Conservation (phyloP, 2,888 invertebrate genomes). For the Nipponacmea schrenckii region DNA sequence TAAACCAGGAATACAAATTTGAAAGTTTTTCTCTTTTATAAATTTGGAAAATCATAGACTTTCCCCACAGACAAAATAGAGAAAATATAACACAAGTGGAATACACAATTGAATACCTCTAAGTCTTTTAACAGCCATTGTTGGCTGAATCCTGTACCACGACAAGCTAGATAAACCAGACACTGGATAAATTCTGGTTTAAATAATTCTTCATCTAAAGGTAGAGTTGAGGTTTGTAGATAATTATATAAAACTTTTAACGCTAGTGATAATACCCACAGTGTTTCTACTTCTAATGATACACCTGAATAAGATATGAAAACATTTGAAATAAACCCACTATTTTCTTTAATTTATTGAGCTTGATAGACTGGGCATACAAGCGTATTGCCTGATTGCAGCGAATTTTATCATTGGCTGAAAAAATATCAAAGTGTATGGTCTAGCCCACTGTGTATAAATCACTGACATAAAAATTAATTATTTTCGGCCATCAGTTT, state of each 20-base stretch:
- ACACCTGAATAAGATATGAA: constrained; percentile 36
- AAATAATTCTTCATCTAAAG: constrained; percentile 44
- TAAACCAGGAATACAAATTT: too few species aligned
- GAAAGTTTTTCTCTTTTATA: too few species aligned
- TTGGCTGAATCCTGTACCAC: constrained; percentile 63
- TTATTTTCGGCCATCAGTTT: too few species aligned
- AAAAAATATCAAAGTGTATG: too few species aligned
- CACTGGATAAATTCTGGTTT: constrained; percentile 58
- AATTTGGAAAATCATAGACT: too few species aligned
- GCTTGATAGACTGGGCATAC: too few species aligned
- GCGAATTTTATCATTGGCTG: too few species aligned
- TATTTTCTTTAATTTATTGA: too few species aligned
- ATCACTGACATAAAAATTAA: too few species aligned
- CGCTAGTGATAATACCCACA: constrained; percentile 62
- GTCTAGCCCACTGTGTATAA: too few species aligned
- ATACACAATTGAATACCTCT: constrained; percentile 48
- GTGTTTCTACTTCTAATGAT: constrained; percentile 50
- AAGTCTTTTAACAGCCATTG: constrained; percentile 65
- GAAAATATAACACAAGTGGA: not conserved
- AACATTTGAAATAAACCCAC: not conserved
- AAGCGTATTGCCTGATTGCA: too few species aligned
- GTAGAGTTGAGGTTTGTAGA: constrained; percentile 37
- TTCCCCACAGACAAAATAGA: not conserved
- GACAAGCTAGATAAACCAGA: constrained; percentile 61
- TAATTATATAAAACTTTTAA: constrained; percentile 60